A percentile compares a stretch with the other conserved stretches of the same genome.
Evolutionary conservation across 2,113 vertebrate species (phyloP).

Genomic region (Odocoileus virginianus): DNA sequence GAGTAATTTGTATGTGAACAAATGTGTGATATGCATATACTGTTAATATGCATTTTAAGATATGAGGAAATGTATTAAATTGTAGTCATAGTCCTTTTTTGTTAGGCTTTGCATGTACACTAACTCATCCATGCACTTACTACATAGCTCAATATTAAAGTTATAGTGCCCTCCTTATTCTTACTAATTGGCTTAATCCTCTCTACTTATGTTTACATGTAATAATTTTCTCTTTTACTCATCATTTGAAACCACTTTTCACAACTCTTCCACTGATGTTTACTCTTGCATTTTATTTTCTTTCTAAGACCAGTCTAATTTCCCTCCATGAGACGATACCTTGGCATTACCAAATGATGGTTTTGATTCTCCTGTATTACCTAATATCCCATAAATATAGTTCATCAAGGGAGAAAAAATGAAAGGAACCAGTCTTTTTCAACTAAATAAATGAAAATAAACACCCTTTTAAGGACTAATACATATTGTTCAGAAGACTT

Average conservation of each 20-base stretch:
- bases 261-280: neutral
- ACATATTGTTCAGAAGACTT: neutral
- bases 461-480: neutral
- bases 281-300: neutral
- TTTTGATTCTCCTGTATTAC: neutral
- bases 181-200: neutral
- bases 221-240: neutral
- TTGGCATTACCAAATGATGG: neutral
- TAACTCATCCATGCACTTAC: neutral
- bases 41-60: neutral
- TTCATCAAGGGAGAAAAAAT: neutral
- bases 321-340: neutral
- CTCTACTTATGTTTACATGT: neutral
- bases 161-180: neutral
- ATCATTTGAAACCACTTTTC: neutral
- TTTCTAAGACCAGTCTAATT: neutral
- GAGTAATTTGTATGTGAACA: neutral
- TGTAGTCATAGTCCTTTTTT: neutral
- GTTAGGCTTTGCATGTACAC: neutral
- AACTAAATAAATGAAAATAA: neutral
- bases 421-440: conserved; percentile 3
- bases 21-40: neutral
- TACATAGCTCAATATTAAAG: neutral
- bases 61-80: neutral
- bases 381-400: neutral